Conservation (phyloP, 92 coral and sea anemone species). For the Meandrina meandrites region DNA sequence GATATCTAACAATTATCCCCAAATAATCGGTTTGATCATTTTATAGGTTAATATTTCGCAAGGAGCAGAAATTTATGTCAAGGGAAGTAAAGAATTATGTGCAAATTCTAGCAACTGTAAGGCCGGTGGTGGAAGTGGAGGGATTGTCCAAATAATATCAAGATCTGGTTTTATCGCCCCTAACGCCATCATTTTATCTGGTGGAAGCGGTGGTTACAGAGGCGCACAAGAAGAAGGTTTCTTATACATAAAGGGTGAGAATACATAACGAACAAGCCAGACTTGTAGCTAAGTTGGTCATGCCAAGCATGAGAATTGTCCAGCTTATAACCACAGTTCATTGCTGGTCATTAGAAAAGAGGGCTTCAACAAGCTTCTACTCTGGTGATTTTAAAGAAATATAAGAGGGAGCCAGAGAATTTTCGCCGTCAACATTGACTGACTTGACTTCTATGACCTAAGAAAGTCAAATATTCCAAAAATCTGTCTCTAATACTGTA, state of each 20-base stretch:
- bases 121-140: constrained; percentile 31
- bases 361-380: neutral
- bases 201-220: neutral
- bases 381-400: neutral
- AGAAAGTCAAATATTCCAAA: neutral
- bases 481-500: neutral
- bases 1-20: neutral
- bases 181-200: neutral
- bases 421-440: neutral
- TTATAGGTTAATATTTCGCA: constrained; percentile 5
- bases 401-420: neutral
- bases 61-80: constrained; percentile 1
- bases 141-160: constrained; percentile 15
- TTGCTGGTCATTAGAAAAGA: neutral
- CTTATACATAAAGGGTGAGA: constrained; percentile 4
- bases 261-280: neutral
- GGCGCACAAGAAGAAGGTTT: constrained; percentile 3
- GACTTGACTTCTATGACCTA: neutral
- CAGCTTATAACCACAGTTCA: neutral
- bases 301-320: neutral
- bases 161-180: constrained; percentile 15
- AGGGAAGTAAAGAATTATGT: neutral
- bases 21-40: neutral
- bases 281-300: neutral
- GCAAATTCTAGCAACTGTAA: neutral